Evolutionary conservation across 1,140 invertebrate species (phyloP), one percentile per base, ranked within the genome.

Genomic region (Magallana angulata): DNA sequence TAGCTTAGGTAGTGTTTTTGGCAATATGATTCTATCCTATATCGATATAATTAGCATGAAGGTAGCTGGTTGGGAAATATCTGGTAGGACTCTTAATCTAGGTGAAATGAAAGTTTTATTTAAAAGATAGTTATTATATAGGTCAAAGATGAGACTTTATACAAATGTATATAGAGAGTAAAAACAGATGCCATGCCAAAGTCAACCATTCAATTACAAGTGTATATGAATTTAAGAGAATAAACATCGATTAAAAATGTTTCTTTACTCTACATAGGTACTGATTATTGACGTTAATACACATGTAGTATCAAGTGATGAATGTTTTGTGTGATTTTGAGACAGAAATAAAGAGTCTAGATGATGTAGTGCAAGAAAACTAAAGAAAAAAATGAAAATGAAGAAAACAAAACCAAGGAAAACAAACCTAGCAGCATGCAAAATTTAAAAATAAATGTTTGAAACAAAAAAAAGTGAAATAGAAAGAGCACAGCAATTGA

Each of bases 161-260:
- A 48, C 5, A 5, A 48, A 48, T 48, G 5, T 48, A 48, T 5
- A 64, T 1, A 64, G 16, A 11, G 24, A 76, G 8, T 7, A 11
- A 71, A 30, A 24, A 71, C 18, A 71, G 68, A 76, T 76, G 68
- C 68, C 68, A 76, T 76, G 68, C 68, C 68, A 11, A 76, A 76
- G 24, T 76, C 8, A 30, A 12, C 36, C 6, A 8, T 76, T 76
- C 24, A 12, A 18, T n/a, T 64, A 16, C 60, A 64, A 7, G 60
- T 64, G 16, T 7, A 4, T n/a, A 18, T n/a, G 18, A 64, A 7
- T n/a, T 64, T 1, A 64, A 64, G 16, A 64, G 18, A 64, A n/a
- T 64, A 16, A 16, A 64, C 0, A 16, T 64, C 6, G 7, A 64
- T 7, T 16, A 64, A 64, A 16, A 24, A 24, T 24, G 1, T 48